These are phyloP conservation scores for Stenodema calcarata DNA, from an alignment of 2,888 invertebrate genomes.

Conservation along the genomic window DNA sequence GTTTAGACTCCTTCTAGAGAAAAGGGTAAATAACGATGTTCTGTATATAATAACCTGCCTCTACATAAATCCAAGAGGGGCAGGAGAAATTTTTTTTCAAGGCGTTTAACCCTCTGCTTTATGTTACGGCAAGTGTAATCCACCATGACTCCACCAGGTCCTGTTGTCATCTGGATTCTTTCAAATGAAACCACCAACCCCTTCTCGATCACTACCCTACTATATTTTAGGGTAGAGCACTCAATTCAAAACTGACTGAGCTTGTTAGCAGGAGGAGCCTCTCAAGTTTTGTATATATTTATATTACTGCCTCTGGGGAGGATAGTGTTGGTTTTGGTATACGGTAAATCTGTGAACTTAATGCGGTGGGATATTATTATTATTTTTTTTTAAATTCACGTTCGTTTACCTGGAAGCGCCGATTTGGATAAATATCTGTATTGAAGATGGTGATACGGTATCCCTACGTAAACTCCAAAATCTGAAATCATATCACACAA, in stretches of 20 bases:
- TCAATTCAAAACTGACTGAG: background rate
- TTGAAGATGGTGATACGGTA: background rate
- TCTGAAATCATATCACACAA: too few species aligned
- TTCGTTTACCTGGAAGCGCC: background rate
- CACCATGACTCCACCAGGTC: background rate
- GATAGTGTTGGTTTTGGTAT: background rate
- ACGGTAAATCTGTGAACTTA: background rate
- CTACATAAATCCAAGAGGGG: conserved; percentile 42
- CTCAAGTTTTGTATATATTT: background rate
- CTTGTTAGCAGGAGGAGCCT: background rate
- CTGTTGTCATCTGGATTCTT: conserved; percentile 18
- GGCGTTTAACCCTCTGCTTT: background rate
- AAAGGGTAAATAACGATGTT: conserved; percentile 31
- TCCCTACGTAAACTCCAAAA: background rate
- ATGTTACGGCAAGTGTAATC: conserved; percentile 20
- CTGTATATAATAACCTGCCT: conserved; percentile 45
- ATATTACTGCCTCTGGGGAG: background rate
- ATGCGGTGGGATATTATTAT: background rate
- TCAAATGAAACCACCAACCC: background rate
- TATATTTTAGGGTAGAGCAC: background rate
- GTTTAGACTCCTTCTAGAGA: background rate
- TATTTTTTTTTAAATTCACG: background rate
- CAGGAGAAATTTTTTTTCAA: background rate
- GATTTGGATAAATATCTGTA: background rate
- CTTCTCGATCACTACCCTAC: too few species aligned